Base-by-base conservation (phyloP, 2,888 invertebrate species). In the Epistrophella euchroma region DNA sequence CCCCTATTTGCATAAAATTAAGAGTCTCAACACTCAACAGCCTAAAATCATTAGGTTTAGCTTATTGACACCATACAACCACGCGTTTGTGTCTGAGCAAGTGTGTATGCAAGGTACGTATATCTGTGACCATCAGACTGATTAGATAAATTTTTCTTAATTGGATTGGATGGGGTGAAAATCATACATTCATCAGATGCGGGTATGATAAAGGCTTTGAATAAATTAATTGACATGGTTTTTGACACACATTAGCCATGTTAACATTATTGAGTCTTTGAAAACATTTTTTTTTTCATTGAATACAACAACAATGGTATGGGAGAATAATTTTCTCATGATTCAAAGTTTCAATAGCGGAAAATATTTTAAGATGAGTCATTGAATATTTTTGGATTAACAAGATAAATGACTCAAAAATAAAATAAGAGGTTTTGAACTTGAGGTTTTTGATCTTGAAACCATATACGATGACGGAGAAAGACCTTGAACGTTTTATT, bases 61-160 rank as follows among this genome's bases (percentile, higher is more conserved):
- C 70, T 52, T 71, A 71, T 79, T 75, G 74, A 78, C 62, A 78
- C 25, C 56, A 9, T 47, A 32, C 62, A 15, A 28, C 45, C 28
- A 17, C 15, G 17, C 35, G 15, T 32, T 37, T 22, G 19, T 37
- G 7, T 19, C 1, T 22, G 19, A 10, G 4, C 19, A 2, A 45
- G 19, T 19, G 13, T 19, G 40, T 35, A 15, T 66, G 35, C 35
- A 55, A 3, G 19, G 45, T 66, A n/a, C 56, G 25, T 22, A 47
- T 83, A 47, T 83, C 58, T 76, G 66, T 76, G 72, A 71, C 68
- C 80, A 68, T 85, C 71, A 55, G 60, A 50, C 60, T 85, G 84
- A 85, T 85, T 85, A 80, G 84, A 85, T 85, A 85, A 68, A 72
- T 76, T 80, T 76, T 76, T 72, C 64, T 80, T 85, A 80, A 85